Evolutionary conservation across 2,113 vertebrate genomes (phyloP).

Genomic region (Aphyosemion australe): DNA sequence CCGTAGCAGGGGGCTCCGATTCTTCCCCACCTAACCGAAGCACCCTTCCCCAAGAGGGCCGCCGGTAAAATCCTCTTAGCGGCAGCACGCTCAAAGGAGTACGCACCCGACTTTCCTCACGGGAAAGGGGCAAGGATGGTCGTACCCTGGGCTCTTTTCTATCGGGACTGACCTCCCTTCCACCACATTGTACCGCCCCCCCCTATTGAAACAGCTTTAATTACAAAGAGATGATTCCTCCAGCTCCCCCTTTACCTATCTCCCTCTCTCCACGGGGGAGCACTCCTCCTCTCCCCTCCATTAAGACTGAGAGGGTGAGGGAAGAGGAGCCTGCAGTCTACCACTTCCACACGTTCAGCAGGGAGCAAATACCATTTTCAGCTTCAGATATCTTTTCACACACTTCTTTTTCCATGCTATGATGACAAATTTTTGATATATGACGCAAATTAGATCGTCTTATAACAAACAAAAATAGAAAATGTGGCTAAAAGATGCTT

Average conservation of each 20-base stretch:
- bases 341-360: constrained; percentile 58
- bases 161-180: constrained; percentile 63
- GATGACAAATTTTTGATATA: constrained; percentile 28
- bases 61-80: constrained; percentile 71
- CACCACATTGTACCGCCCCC: constrained; percentile 31
- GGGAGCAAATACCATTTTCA: constrained; percentile 67
- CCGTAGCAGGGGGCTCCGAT: constrained; percentile 51
- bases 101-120: constrained; percentile 34
- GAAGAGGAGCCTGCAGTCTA: constrained; percentile 30
- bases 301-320: constrained; percentile 59
- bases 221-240: constrained; percentile 63
- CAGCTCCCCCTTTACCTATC: constrained; percentile 14
- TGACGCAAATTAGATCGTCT: constrained; percentile 37
- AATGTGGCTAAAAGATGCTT: too few species aligned
- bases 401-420: background rate
- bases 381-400: constrained; percentile 53
- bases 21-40: constrained; percentile 23
- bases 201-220: constrained; percentile 72
- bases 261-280: constrained; percentile 61
- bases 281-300: constrained; percentile 64
- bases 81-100: constrained; percentile 33
- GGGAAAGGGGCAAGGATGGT: constrained; percentile 19
- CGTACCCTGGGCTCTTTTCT: constrained; percentile 36
- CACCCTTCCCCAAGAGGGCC: constrained; percentile 49
- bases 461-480: background rate